Percentiles rank a stretch among this genome's conserved stretches.
These are phyloP conservation scores for Acrobasis consociella DNA, from an alignment of 2,888 invertebrate species.

Conservation along the genomic window DNA sequence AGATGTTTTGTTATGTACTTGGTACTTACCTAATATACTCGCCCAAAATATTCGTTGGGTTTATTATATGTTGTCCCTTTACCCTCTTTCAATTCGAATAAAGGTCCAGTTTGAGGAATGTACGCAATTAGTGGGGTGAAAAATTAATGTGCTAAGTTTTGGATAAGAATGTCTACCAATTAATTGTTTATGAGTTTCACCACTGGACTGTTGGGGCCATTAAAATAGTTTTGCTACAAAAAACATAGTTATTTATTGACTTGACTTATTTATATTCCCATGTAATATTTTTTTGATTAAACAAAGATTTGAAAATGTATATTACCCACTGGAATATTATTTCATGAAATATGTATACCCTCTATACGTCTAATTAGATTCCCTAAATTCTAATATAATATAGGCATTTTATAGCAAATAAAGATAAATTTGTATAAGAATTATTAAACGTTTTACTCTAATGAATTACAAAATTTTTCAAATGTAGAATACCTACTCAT, in stretches of 20 bases:
- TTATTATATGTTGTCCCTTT: conserved; percentile 56
- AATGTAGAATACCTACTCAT: no score
- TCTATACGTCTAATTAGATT: no score
- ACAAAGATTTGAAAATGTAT: not conserved
- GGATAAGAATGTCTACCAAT: conserved; percentile 35
- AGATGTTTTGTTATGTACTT: not conserved
- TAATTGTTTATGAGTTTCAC: conserved; percentile 20
- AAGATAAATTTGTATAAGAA: no score
- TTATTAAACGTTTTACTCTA: no score
- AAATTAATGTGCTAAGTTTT: conserved; percentile 52
- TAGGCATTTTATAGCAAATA: no score
- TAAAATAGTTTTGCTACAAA: conserved; percentile 11
- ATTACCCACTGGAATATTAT: not conserved
- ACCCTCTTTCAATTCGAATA: conserved; percentile 46
- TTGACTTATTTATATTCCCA: no score
- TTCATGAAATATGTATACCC: no score
- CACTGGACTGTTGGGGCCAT: conserved; percentile 5
- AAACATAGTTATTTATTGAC: not conserved
- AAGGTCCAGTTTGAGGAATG: conserved; percentile 53
- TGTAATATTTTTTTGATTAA: no score
- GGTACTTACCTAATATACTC: no score
- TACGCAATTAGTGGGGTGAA: conserved; percentile 56
- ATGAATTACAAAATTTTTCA: no score
- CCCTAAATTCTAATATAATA: no score
- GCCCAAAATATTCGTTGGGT: conserved; percentile 35